Percentiles rank a stretch among this genome's conserved stretches.
phyloP scores from a whole-genome alignment of 2,797 vertebrate species.

The Dipus sagitta region DNA sequence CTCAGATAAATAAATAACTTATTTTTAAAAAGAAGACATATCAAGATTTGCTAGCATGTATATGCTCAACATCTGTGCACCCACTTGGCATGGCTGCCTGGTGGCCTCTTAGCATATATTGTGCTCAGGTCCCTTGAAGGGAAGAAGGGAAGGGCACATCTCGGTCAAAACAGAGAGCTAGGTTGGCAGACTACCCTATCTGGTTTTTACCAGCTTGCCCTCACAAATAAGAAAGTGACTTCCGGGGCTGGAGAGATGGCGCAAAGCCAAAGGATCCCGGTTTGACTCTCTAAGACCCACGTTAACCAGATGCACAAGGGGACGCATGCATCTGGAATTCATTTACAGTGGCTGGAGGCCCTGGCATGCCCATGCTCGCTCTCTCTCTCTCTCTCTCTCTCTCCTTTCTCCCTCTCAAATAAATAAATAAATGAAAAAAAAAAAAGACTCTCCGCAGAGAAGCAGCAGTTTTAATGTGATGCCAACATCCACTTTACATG shows the following conservation, averaged over 20 bases:
- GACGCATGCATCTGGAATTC: too few relatives aligned
- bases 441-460: slow-evolving; percentile 17
- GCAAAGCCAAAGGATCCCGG: too few relatives aligned
- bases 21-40: background rate
- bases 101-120: background rate
- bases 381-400: too few relatives aligned
- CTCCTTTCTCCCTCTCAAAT: too few relatives aligned
- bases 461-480: background rate
- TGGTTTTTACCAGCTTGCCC: slow-evolving; percentile 52
- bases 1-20: too few relatives aligned
- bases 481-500: background rate
- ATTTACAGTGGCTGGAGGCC: too few relatives aligned
- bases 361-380: too few relatives aligned
- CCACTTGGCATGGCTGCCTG: background rate
- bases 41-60: slow-evolving; percentile 1
- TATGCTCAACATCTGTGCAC: background rate
- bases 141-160: background rate
- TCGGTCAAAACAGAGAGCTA: slow-evolving; percentile 18
- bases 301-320: too few relatives aligned
- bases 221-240: slow-evolving; percentile 39
- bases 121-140: background rate
- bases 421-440: too few relatives aligned
- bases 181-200: slow-evolving; percentile 19
- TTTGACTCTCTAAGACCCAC: too few relatives aligned
- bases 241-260: too few relatives aligned